phyloP scores from a whole-genome alignment of 2,113 vertebrate genomes.

The Micromys minutus region DNA sequence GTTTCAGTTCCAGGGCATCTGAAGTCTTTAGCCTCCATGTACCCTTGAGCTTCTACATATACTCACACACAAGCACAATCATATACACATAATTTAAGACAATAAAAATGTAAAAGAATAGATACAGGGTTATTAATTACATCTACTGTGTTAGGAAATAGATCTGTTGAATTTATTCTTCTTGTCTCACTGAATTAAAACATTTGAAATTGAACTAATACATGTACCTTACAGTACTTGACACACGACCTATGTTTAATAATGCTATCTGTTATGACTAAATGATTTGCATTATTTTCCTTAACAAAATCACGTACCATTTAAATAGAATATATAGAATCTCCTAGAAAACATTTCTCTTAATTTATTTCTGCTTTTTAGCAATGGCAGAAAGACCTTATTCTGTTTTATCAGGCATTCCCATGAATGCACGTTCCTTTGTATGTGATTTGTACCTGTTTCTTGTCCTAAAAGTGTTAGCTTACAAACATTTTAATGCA shows the following conservation, averaged over 20 bases:
- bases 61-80: not conserved
- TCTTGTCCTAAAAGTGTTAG: not conserved
- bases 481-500: not conserved
- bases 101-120: not conserved
- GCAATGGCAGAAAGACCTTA: not conserved
- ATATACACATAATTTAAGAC: not conserved
- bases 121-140: not conserved
- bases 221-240: not conserved
- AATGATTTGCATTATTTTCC: not conserved
- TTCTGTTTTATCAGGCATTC: not conserved
- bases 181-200: not conserved
- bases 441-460: not conserved
- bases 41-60: not conserved
- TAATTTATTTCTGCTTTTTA: not conserved
- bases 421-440: not conserved
- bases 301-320: not conserved
- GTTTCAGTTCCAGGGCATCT: not conserved
- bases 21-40: not conserved
- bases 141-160: not conserved
- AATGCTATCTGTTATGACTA: not conserved
- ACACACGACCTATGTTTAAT: not conserved
- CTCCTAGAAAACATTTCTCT: not conserved
- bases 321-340: not conserved
- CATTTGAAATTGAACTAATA: not conserved
- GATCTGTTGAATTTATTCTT: not conserved